Percentiles rank a stretch among this genome's conserved stretches.
Evolutionary conservation across 2,797 vertebrate genomes (phyloP).

Genomic region (Gephyroberyx darwinii): DNA sequence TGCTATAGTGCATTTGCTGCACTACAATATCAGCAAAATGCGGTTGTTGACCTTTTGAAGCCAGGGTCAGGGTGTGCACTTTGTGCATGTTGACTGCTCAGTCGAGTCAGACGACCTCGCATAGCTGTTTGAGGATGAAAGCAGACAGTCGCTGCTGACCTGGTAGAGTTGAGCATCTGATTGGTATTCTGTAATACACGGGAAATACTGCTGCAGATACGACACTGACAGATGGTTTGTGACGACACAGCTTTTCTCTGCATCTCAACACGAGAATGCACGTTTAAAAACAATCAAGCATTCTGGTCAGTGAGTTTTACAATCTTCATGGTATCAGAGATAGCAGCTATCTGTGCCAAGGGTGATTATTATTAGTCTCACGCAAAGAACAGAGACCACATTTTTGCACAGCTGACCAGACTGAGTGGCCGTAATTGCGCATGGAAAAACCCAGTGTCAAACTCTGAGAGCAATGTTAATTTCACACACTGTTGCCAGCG

Average conservation of each 20-base stretch:
- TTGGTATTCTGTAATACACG: slow-evolving; percentile 1
- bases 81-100: slow-evolving; percentile 10
- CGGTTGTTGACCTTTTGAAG: slow-evolving; percentile 35
- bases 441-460: slow-evolving; percentile 23
- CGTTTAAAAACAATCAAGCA: slow-evolving; percentile 12
- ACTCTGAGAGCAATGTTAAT: slow-evolving; percentile 18
- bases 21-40: slow-evolving; percentile 6
- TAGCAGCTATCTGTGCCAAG: background rate
- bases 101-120: background rate
- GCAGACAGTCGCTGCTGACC: background rate
- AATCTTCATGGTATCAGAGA: slow-evolving; percentile 5
- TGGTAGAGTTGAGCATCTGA: background rate
- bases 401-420: slow-evolving; percentile 18
- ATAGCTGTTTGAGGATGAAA: slow-evolving; percentile 1
- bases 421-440: background rate
- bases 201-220: slow-evolving; percentile 13
- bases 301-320: slow-evolving; percentile 28
- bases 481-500: slow-evolving; percentile 28
- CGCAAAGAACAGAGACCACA: slow-evolving; percentile 1
- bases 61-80: slow-evolving; percentile 5
- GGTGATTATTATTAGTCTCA: background rate
- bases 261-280: slow-evolving; percentile 28
- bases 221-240: slow-evolving; percentile 39
- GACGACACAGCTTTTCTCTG: slow-evolving; percentile 14
- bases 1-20: slow-evolving; percentile 14